Conservation (phyloP, 2,113 vertebrate species). For the Callithrix jacchus region DNA sequence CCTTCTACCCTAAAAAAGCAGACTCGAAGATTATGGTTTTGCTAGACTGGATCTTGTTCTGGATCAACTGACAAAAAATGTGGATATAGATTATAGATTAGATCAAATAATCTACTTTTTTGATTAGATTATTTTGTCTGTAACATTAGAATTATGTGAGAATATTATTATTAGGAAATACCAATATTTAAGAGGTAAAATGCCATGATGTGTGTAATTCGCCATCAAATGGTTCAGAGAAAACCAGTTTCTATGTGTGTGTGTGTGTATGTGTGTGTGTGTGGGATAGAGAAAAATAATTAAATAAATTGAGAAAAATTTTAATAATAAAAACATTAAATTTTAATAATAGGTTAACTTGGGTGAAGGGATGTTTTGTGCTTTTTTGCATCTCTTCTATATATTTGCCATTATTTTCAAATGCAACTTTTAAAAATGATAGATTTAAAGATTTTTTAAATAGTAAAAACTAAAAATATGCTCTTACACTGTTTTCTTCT, state of each 20-base stretch:
- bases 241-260: not conserved
- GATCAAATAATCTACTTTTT: not conserved
- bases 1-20: not conserved
- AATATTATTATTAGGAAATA: not conserved
- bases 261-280: not conserved
- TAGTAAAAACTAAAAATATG: not conserved
- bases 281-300: not conserved
- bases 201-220: not conserved
- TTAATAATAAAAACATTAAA: not conserved
- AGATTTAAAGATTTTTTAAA: not conserved
- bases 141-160: not conserved
- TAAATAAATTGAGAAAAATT: not conserved
- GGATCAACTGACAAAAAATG: not conserved
- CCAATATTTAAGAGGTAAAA: not conserved
- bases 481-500: not conserved
- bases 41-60: not conserved
- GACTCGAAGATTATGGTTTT: not conserved
- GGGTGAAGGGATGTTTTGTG: not conserved
- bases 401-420: constrained; percentile 15
- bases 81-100: not conserved
- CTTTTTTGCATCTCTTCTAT: not conserved
- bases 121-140: not conserved
- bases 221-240: not conserved
- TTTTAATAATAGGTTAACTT: not conserved
- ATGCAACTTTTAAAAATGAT: not conserved